Evolutionary conservation across 2,113 vertebrate species (phyloP), one percentile per base, ranked within the genome.

Genomic region (Nesoenas mayeri): DNA sequence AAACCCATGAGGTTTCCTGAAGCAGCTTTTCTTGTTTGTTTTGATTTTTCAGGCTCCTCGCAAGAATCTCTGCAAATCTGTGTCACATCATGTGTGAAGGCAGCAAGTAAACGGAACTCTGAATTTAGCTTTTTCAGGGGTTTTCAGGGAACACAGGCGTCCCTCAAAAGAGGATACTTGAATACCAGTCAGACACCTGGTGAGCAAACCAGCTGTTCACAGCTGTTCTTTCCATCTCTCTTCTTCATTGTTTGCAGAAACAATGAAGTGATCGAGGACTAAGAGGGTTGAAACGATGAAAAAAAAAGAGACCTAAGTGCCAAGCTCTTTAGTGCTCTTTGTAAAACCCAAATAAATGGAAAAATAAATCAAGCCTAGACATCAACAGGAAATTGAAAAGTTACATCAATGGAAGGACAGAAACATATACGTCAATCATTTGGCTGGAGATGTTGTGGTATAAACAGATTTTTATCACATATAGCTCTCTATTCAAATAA

Each of bases 311-410:
- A 38, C 85, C 75, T 80, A 92, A 92, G 79, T 86, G 94, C 86
- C 97, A 95, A 97, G 90, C 95, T 96, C 88, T 95, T 89, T 75
- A 96, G 91, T 86, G 89, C 66, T 92, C 74, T 95, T 92, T 96
- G 83, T 97, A 78, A 96, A 95, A 96, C 91, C 61, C 94, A 97
- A 96, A 97, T 97, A 95, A 97, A 96, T 97, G 97, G 95, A 95
- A 95, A 96, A 97, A 97, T 95, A 97, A 97, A 97, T 95, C 95
- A 97, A 95, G 81, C 78, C 91, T 91, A 94, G 94, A 95, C 89
- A 95, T 88, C 97, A 97, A 97, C 94, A 97, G 97, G 96, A 98
- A 98, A 97, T 95, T 96, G 92, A 94, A 95, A 96, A 97, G 95
- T 95, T 96, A 93, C 94, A 97, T 96, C 96, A 97, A 78, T 95